Conservation (phyloP, 2,888 invertebrate species). For the Adelognathus sp. region DNA sequence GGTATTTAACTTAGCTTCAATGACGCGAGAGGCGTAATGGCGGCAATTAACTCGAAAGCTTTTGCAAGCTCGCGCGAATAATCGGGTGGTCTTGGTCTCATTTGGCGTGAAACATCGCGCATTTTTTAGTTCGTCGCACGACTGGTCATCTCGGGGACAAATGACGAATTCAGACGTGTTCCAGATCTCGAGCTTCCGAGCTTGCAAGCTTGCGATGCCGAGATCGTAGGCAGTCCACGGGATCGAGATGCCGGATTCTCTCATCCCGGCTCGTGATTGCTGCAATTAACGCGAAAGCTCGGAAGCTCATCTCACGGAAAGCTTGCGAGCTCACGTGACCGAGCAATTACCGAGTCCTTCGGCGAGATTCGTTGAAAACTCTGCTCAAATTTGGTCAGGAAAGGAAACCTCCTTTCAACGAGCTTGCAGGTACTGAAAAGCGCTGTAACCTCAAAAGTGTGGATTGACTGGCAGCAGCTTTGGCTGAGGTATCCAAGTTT, state of each 20-base stretch:
- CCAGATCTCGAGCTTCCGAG: background rate
- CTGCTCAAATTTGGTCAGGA: background rate
- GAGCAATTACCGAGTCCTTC: constrained; percentile 4
- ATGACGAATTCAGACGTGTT: background rate
- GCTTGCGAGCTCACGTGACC: constrained; percentile 11
- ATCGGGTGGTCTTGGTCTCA: background rate
- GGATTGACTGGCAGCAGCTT: background rate
- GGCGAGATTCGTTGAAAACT: background rate
- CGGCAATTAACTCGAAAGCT: background rate
- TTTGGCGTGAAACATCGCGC: background rate
- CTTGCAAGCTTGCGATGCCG: no score
- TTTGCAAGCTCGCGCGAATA: background rate
- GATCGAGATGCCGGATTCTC: background rate
- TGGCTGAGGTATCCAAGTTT: no score
- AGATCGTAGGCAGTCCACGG: background rate
- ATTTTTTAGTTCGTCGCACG: background rate
- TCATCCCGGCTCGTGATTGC: background rate
- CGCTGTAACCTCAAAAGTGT: background rate
- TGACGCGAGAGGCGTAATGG: constrained; percentile 1
- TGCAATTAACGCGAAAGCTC: constrained; percentile 45
- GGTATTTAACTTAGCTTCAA: background rate
- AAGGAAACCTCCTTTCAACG: background rate
- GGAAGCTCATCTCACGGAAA: constrained; percentile 33
- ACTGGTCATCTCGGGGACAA: background rate
- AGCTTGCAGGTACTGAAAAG: background rate